Evolutionary conservation across 1,140 invertebrate genomes (phyloP).

Genomic region (Venturia canescens): DNA sequence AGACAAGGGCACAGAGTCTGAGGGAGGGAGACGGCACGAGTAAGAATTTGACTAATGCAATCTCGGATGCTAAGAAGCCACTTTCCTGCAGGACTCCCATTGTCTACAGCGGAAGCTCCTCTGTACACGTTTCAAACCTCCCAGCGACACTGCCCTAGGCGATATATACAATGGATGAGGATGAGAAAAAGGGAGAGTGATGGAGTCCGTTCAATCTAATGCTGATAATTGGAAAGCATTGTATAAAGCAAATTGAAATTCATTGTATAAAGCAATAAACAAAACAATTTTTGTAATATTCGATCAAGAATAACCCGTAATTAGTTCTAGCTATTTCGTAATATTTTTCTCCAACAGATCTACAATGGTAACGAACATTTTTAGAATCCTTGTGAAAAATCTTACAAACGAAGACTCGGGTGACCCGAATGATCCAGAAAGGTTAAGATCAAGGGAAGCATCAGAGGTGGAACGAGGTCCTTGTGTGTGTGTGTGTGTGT

Average conservation of each 20-base stretch:
- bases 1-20: neutral
- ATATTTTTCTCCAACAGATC: no score
- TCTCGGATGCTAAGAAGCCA: conserved; percentile 71
- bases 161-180: neutral
- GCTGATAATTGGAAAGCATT: neutral
- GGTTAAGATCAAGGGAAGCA: neutral
- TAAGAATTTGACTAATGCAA: conserved; percentile 72
- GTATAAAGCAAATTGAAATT: neutral
- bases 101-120: conserved; percentile 51
- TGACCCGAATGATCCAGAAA: neutral
- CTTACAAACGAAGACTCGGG: no score
- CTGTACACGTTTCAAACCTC: conserved; percentile 41
- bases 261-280: no score
- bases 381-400: no score
- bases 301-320: no score
- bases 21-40: conserved; percentile 49
- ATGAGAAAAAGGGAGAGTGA: no score
- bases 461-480: neutral
- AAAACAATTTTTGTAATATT: no score
- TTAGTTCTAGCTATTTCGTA: no score
- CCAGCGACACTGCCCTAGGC: conserved; percentile 4
- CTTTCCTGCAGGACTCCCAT: conserved; percentile 57
- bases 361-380: no score
- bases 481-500: neutral
- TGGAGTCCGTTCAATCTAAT: neutral